Evolutionary conservation across 1,140 invertebrate genomes (phyloP).

Genomic region (Littorina saxatilis): DNA sequence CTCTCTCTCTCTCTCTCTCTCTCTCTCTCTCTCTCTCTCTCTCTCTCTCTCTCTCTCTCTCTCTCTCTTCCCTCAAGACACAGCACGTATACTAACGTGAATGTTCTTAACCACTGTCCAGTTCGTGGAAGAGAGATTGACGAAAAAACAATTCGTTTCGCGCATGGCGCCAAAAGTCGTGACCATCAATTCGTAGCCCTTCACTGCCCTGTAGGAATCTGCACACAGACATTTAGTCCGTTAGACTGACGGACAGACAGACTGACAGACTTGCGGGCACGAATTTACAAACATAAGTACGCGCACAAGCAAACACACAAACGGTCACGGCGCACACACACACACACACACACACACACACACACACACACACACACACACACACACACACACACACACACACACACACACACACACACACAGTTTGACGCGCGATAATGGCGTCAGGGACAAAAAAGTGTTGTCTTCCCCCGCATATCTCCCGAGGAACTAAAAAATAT

Average conservation of each 20-base stretch:
- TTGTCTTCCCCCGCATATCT: too few relatives aligned
- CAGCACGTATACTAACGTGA: neutral
- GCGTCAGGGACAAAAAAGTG: too few relatives aligned
- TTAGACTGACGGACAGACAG: neutral
- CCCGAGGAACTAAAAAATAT: too few relatives aligned
- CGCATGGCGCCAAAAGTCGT: neutral
- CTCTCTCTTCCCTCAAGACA: too few relatives aligned
- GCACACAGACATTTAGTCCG: neutral
- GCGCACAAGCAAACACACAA: neutral
- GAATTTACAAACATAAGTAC: neutral
- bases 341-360: constrained; percentile 15
- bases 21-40: neutral
- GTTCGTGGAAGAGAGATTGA: constrained; percentile 10
- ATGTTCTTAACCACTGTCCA: neutral
- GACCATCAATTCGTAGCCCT: constrained; percentile 18
- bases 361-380: neutral
- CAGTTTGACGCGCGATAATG: too few relatives aligned
- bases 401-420: neutral
- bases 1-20: neutral
- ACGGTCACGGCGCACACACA: neutral
- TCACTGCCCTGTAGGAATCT: constrained; percentile 30
- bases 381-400: constrained; percentile 1
- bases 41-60: constrained; percentile 1
- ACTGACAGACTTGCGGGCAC: neutral
- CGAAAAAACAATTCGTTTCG: neutral